Evolutionary conservation across 2,113 vertebrate species (phyloP), one percentile per base, ranked within the genome.

Genomic region (Amazona guildingii): DNA sequence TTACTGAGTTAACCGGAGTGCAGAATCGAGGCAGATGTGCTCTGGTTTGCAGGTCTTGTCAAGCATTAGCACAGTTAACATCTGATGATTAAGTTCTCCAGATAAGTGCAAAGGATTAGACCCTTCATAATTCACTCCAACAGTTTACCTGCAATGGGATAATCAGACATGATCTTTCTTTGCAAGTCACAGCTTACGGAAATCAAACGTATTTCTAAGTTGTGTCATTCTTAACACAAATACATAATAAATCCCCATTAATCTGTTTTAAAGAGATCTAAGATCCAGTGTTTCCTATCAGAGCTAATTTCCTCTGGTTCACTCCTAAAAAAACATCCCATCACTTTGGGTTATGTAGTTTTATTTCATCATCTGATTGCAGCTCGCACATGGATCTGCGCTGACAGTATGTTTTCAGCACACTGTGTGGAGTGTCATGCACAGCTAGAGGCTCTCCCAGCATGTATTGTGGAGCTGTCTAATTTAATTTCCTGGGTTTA

Each of bases 391-490:
- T 8, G 52, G 64, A 33, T 88, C 64, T 67, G 25, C 46, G 11
- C 24, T 83, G 82, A 55, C 27, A 33, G 31, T 4, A 1, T 33
- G 27, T 48, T 94, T 92, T n/a, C 41, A 70, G 17, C 43, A 48
- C 54, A 13, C 31, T 49, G 2, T 10, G 59, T 39, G n/a, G 18
- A 7, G 2, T 13, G 31, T 62, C 57, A 6, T 11, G 21, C 15
- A 46, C 52, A 82, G 16, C 49, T 41, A 35, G 59, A 41, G 10
- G 7, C 27, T 76, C 85, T 61, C 59, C 10, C 66, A 41, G 46
- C 0, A 1, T 48, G 3, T 31, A 1, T 25, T 3, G 2, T 61
- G 57, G 39, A 83, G 44, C 21, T 44, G 23, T 70, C 35, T n/a
- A 9, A 25, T 86, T 90, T 63, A 49, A 43, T 41, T 66, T 41